Evolutionary conservation across 2,113 vertebrate genomes (phyloP), one percentile per base, ranked within the genome.

Genomic region (Eptesicus fuscus): DNA sequence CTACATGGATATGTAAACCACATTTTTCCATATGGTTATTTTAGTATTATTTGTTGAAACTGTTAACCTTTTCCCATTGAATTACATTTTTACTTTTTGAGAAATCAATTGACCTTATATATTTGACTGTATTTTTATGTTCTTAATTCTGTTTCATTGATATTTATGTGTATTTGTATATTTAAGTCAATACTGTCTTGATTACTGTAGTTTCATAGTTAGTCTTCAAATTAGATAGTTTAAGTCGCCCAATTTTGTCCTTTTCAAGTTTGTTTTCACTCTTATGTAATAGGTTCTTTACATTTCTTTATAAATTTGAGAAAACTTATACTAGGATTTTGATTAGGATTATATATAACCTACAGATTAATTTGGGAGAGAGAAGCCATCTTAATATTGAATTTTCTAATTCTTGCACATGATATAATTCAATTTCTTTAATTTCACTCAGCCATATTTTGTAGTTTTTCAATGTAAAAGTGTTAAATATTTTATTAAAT

Each of bases 1-100:
- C 67, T 53, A 51, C 40, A 18, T 74, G 67, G 30, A 35, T 88
- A n/a, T 82, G 28, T 44, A 88, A 82, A 74, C 35, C 53, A 83
- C 40, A 35, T 51, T 74, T 88, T 51, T 53, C 28, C 17, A 53
- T 74, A 65, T 88, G 22, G 20, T 65, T 53, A 56, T 88, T 93
- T 61, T 47, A 93, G 67, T 88, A 65, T 22, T 10, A 7, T 88
- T 80, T 71, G n/a, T 70, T 74, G 76, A 74, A 88, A 82, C 49
- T 93, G 5, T 82, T 88, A 53, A 53, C 67, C 67, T 65, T 82
- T 88, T 65, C 44, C 4, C 16, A 42, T 28, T 88, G 42, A 80
- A 73, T 93, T 93, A 80, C 47, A 65, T 82, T 65, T 82, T 88
- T 3, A n/a, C 30, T 93, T 74, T 83, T 82, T 88, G 77, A 35